Conservation (phyloP, 2,797 vertebrate genomes). For the Cyprinodon diabolis region DNA sequence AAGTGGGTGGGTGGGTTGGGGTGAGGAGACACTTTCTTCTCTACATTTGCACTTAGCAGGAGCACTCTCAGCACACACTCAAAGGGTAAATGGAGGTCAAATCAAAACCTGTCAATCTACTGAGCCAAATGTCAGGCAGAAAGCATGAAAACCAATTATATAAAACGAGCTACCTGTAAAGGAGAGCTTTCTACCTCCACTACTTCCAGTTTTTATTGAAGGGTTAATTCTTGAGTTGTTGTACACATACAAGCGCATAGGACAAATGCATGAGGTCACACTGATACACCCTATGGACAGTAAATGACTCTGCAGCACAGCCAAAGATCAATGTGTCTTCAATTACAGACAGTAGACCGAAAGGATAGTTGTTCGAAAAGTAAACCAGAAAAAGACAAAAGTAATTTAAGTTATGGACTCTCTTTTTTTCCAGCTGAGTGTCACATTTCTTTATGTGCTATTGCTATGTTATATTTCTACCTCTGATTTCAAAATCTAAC, state of each 20-base stretch:
- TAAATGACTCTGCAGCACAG: conserved; percentile 32
- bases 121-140: neutral
- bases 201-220: conserved; percentile 7
- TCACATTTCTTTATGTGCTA: neutral
- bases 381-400: neutral
- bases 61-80: conserved; percentile 34
- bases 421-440: neutral
- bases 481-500: too few species aligned
- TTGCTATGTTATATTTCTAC: neutral
- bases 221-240: conserved; percentile 6
- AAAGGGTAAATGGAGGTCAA: conserved; percentile 30
- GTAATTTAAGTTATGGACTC: neutral
- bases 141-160: conserved; percentile 8
- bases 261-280: conserved; percentile 24
- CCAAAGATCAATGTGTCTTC: conserved; percentile 45
- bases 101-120: conserved; percentile 30
- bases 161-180: conserved; percentile 6
- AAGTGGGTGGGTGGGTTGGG: neutral
- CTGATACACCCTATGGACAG: conserved; percentile 9
- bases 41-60: conserved; percentile 15
- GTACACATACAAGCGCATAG: conserved; percentile 16
- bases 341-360: conserved; percentile 38
- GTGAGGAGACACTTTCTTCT: conserved; percentile 4
- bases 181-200: conserved; percentile 12
- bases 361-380: conserved; percentile 4